Evolutionary conservation across 2,888 invertebrate species (phyloP).

Genomic region (Tupiocoris notatus): DNA sequence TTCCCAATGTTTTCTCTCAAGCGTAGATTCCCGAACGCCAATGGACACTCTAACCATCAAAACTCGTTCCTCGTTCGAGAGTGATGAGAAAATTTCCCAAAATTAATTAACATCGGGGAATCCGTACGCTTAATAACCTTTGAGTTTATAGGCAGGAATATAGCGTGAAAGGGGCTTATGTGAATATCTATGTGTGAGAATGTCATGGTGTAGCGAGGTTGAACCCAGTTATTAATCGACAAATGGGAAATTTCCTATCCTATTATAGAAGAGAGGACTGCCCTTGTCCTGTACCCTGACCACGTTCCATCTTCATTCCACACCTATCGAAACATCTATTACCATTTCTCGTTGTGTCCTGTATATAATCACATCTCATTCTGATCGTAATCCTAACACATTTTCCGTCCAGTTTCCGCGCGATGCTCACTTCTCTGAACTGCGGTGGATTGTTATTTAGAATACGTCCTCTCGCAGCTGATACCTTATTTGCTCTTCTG

Average conservation of each 20-base stretch:
- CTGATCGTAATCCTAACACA: not conserved
- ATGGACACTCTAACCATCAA: not conserved
- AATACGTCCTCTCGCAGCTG: no score
- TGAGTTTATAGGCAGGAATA: not conserved
- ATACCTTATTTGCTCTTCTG: no score
- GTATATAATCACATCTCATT: not conserved
- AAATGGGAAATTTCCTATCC: slow-evolving; percentile 43
- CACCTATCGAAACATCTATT: not conserved
- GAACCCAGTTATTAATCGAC: not conserved
- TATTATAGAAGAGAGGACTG: slow-evolving; percentile 26
- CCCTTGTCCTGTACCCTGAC: not conserved
- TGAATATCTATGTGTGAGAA: no score
- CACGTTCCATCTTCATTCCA: not conserved
- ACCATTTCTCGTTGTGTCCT: no score
- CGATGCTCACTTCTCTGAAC: no score
- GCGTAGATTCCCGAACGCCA: no score
- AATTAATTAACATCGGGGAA: slow-evolving; percentile 35
- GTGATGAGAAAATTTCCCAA: slow-evolving; percentile 1
- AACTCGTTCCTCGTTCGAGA: not conserved
- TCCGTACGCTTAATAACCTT: slow-evolving; percentile 20
- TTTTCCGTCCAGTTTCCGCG: not conserved
- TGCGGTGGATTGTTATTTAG: no score
- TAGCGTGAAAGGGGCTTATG: not conserved
- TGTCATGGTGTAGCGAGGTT: not conserved
- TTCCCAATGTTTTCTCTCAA: not conserved